phyloP scores from a whole-genome alignment of 2,113 vertebrate species.

The Pseudorhombus dupliciocellatus region DNA sequence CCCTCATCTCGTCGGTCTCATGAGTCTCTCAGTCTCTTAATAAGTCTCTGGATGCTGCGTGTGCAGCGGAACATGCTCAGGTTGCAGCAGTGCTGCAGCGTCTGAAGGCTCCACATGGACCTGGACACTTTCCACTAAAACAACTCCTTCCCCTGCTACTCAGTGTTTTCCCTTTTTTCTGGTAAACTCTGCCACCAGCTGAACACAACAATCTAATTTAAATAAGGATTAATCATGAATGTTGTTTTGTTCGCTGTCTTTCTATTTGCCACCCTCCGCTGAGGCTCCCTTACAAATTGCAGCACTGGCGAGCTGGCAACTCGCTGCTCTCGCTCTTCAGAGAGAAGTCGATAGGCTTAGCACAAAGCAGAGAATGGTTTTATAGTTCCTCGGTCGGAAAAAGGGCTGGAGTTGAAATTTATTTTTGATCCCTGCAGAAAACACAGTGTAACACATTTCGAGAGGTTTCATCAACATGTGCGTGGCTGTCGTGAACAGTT shows the following conservation, averaged over 20 bases:
- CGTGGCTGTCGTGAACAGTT: not conserved
- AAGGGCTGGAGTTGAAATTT: slow-evolving; percentile 11
- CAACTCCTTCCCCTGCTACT: slow-evolving; percentile 7
- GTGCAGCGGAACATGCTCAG: not conserved
- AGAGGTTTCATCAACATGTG: not conserved
- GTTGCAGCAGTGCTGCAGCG: not conserved
- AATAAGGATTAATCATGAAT: slow-evolving; percentile 65
- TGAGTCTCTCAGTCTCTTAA: slow-evolving; percentile 9
- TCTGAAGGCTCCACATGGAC: slow-evolving; percentile 1
- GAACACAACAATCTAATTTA: slow-evolving; percentile 48
- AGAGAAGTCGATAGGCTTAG: slow-evolving; percentile 34
- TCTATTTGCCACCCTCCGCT: slow-evolving; percentile 41
- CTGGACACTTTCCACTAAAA: slow-evolving; percentile 18
- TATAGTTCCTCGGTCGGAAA: slow-evolving; percentile 11
- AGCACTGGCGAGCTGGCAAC: slow-evolving; percentile 42
- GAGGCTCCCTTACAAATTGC: slow-evolving; percentile 57
- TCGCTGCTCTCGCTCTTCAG: slow-evolving; percentile 5
- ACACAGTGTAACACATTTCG: not conserved
- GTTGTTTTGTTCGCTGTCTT: slow-evolving; percentile 58
- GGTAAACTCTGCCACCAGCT: slow-evolving; percentile 29
- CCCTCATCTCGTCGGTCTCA: slow-evolving; percentile 1
- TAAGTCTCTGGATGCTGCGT: not conserved
- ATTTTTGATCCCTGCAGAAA: not conserved
- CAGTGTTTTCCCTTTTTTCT: slow-evolving; percentile 11
- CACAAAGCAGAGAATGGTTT: slow-evolving; percentile 25